Evolutionary conservation across 2,113 vertebrate species (phyloP), one percentile per base, ranked within the genome.

Genomic region (Calypte anna): DNA sequence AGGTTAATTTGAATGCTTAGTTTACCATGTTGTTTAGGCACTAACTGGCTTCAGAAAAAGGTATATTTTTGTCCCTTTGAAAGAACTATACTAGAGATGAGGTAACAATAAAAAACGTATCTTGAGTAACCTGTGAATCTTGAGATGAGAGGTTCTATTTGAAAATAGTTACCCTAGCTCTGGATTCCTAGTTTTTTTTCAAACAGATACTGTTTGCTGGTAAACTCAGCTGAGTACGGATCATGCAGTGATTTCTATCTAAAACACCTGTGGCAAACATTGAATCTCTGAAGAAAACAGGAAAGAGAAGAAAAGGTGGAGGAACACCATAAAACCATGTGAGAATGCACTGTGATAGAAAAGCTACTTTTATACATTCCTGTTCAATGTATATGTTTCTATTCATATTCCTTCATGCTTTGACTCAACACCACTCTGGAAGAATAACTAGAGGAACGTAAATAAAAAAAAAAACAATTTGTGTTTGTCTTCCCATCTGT

Each of bases 191-290:
- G 25, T 85, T 82, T 50, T 14, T 73, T 88, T 79, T 74, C 20
- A 63, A 21, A 40, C 27, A 59, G 2, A 0, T 67, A 3, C 3
- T 51, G 10, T 14, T 55, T 1, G 0, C 11, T 55, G 14, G 6
- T 38, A 48, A 79, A 76, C 22, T 68, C 58, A 63, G 10, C 15
- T 82, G 13, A 54, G 22, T 18, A n/a, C 15, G 51, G n/a, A 72
- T 48, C 8, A 14, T 25, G 20, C 3, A 22, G 11, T 21, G 28
- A 51, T 66, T 87, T 76, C 14, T 28, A 8, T 22, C 14, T 87
- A 36, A 84, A 85, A 86, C 0, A 1, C 25, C 30, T 62, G 5
- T 50, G 33, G 20, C 25, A 89, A 51, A 21, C 4, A 25, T 18
- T 82, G 72, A 3, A 9, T 44, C 13, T 28, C 25, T 84, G 23